Percentiles rank a stretch among this genome's conserved stretches.
Evolutionary conservation across 2,113 vertebrate genomes (phyloP).

Genomic region (Pipra filicauda): DNA sequence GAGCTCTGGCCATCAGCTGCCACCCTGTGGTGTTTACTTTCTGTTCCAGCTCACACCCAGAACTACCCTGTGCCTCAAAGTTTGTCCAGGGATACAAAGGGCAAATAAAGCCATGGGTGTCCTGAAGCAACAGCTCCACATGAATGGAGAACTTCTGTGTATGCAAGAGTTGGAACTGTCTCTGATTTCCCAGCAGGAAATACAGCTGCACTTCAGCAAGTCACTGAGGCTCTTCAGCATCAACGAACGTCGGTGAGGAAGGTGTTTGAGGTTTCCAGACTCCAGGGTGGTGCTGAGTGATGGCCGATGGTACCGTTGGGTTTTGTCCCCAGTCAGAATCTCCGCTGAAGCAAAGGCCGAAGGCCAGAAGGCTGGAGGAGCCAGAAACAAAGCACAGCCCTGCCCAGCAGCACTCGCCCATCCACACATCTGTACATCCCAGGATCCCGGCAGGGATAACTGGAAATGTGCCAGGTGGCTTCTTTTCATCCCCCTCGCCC

Average conservation of each 20-base stretch:
- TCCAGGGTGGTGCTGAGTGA: neutral
- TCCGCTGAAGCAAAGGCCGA: accelerated
- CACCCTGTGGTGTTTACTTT: neutral
- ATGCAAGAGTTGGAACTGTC: neutral
- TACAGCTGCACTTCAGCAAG: neutral
- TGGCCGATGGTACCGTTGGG: accelerated
- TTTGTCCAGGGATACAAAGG: neutral
- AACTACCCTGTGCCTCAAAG: neutral
- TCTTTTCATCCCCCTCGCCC: neutral
- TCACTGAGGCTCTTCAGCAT: neutral
- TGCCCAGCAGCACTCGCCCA: neutral
- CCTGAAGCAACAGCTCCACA: neutral
- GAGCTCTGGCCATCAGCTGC: neutral
- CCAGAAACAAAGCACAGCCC: accelerated
- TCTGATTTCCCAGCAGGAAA: neutral
- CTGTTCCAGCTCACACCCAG: neutral
- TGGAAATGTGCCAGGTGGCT: neutral
- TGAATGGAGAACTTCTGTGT: neutral
- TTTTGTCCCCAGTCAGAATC: neutral
- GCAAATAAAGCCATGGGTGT: neutral
- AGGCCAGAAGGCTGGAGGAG: neutral
- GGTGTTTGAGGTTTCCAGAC: neutral
- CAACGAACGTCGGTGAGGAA: accelerated
- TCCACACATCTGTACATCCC: accelerated
- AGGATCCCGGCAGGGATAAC: neutral